phyloP scores from a whole-genome alignment of 2,797 vertebrate species.

The Aldrovandia affinis region DNA sequence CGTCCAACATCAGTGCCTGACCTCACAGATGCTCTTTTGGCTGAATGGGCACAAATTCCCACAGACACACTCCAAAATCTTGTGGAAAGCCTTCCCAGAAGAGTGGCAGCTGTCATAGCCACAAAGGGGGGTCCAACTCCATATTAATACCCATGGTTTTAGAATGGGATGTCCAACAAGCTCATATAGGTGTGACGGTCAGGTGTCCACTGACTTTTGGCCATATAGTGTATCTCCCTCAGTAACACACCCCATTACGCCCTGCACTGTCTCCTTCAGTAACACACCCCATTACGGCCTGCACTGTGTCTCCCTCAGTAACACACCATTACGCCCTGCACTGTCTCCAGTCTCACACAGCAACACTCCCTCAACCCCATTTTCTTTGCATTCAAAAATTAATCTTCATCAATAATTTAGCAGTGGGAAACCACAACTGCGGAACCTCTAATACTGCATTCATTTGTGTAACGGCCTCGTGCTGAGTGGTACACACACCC shows the following conservation, averaged over 20 bases:
- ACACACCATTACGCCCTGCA: neutral
- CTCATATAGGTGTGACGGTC: too few relatives aligned
- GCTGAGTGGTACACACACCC: constrained; percentile 14
- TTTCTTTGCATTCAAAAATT: constrained; percentile 7
- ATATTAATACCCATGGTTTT: too few relatives aligned
- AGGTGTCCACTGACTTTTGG: too few relatives aligned
- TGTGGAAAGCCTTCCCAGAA: too few relatives aligned
- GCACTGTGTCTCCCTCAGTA: neutral
- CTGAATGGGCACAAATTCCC: too few relatives aligned
- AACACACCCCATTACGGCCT: neutral
- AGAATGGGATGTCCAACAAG: too few relatives aligned
- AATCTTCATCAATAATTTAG: constrained; percentile 27
- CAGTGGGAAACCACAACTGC: constrained; percentile 13
- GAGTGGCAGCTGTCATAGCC: too few relatives aligned
- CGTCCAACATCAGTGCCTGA: too few relatives aligned
- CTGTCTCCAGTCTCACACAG: neutral
- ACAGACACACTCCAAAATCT: too few relatives aligned
- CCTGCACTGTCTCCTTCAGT: neutral
- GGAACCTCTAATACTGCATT: neutral
- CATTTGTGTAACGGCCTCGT: constrained; percentile 4
- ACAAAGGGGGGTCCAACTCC: too few relatives aligned
- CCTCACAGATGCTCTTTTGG: too few relatives aligned
- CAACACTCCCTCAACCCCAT: neutral
- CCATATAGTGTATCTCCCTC: too few relatives aligned
- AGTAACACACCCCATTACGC: neutral